Evolutionary conservation across 2,888 invertebrate genomes (phyloP).

Genomic region (Onthophagus sagittarius): DNA sequence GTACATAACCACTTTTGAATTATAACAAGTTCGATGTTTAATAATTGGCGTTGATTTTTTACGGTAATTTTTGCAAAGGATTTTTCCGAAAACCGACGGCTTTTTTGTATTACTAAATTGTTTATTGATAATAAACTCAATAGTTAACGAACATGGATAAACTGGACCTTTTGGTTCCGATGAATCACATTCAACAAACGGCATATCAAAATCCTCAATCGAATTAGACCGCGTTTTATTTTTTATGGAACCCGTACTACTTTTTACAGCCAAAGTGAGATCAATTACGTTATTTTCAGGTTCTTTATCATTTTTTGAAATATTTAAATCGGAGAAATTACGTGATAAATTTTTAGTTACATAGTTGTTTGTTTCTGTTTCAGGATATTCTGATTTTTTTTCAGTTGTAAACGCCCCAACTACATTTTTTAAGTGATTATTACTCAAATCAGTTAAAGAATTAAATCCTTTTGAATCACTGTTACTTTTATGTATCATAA

Average conservation of each 20-base stretch:
- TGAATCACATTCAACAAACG: slow-evolving; percentile 44
- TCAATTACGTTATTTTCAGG: slow-evolving; percentile 39
- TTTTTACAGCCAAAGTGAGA: slow-evolving; percentile 46
- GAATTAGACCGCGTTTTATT: slow-evolving; percentile 16
- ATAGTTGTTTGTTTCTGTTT: too few species aligned
- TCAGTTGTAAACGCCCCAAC: not conserved
- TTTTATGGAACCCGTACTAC: slow-evolving; percentile 30
- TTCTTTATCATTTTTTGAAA: not conserved
- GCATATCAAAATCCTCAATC: slow-evolving; percentile 40
- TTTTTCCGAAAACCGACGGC: slow-evolving; percentile 52
- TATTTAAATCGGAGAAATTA: slow-evolving; percentile 32
- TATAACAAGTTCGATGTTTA: not conserved
- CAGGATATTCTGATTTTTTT: not conserved
- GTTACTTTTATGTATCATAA: slow-evolving; percentile 2
- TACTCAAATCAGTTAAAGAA: slow-evolving; percentile 30
- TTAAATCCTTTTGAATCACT: slow-evolving; percentile 22
- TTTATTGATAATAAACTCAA: slow-evolving; percentile 25
- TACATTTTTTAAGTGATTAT: slow-evolving; percentile 26
- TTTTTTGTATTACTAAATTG: slow-evolving; percentile 33
- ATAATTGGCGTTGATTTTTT: slow-evolving; percentile 11
- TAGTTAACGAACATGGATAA: slow-evolving; percentile 37
- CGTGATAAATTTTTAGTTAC: slow-evolving; percentile 24
- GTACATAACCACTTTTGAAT: slow-evolving; percentile 42
- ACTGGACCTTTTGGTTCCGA: not conserved
- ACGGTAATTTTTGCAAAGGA: slow-evolving; percentile 34